Conservation (phyloP, 1,140 invertebrate species). For the Eriocheir sinensis region DNA sequence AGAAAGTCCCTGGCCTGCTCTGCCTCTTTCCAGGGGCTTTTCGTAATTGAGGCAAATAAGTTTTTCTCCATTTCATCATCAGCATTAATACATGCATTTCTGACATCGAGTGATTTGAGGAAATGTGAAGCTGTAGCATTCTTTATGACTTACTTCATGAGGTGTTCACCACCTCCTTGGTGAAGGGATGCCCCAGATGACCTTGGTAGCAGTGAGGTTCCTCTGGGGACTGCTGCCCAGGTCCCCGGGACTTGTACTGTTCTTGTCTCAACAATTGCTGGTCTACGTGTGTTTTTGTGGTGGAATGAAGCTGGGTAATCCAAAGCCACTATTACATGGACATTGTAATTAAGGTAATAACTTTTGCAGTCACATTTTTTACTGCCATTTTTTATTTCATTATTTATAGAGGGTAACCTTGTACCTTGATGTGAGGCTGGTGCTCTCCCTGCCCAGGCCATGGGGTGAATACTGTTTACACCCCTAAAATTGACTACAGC, state of each 20-base stretch:
- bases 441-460: conserved; percentile 27
- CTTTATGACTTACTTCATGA: neutral
- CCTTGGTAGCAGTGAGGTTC: neutral
- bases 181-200: neutral
- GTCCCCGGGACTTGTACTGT: neutral
- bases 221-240: neutral
- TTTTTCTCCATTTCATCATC: conserved; percentile 14
- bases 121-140: neutral
- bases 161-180: neutral
- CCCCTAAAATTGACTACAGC: neutral
- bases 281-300: conserved; percentile 19
- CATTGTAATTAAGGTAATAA: conserved; percentile 57
- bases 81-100: neutral
- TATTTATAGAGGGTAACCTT: conserved; percentile 60
- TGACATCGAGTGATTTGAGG: neutral
- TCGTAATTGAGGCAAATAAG: conserved; percentile 13
- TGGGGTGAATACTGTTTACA: conserved; percentile 30
- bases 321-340: conserved; percentile 71
- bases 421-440: conserved; percentile 61
- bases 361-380: conserved; percentile 71
- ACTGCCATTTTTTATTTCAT: conserved; percentile 72
- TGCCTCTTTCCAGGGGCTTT: neutral
- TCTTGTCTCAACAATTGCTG: neutral
- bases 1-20: neutral
- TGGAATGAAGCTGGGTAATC: conserved; percentile 55